phyloP scores from a whole-genome alignment of 1,140 invertebrate species.

The Eupeodes corollae region DNA sequence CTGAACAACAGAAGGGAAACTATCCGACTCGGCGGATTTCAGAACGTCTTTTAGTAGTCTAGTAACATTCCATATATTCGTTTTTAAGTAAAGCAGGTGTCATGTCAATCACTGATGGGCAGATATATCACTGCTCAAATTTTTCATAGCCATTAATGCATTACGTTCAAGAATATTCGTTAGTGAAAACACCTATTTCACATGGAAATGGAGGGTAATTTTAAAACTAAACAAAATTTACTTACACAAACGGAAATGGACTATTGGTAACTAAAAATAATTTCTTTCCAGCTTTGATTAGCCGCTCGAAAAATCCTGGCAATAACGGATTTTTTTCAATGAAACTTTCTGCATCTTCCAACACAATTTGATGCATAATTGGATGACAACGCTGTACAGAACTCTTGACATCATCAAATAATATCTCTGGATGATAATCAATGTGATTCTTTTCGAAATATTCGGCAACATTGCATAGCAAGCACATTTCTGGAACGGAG shows the following conservation, averaged over 20 bases:
- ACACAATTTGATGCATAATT: slow-evolving; percentile 79
- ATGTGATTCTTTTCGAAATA: slow-evolving; percentile 84
- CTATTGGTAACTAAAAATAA: slow-evolving; percentile 95
- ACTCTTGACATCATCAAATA: slow-evolving; percentile 89
- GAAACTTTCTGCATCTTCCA: slow-evolving; percentile 66
- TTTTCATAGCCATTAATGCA: too few species aligned
- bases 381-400: slow-evolving; percentile 83
- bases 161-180: too few species aligned
- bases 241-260: slow-evolving; percentile 94
- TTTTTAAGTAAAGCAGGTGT: too few species aligned
- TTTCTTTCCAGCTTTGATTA: slow-evolving; percentile 69
- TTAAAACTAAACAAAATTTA: too few species aligned
- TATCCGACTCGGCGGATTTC: too few species aligned
- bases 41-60: too few species aligned
- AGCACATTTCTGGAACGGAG: slow-evolving; percentile 89
- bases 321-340: slow-evolving; percentile 68
- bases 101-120: too few species aligned
- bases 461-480: slow-evolving; percentile 87
- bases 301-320: slow-evolving; percentile 61
- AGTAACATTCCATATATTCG: too few species aligned
- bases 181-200: too few species aligned
- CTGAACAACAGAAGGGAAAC: too few species aligned
- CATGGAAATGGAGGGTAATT: too few species aligned
- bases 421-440: slow-evolving; percentile 88
- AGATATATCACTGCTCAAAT: too few species aligned